These are phyloP conservation scores for Acronicta psi DNA, from an alignment of 2,888 invertebrate genomes.

Conservation along the genomic window DNA sequence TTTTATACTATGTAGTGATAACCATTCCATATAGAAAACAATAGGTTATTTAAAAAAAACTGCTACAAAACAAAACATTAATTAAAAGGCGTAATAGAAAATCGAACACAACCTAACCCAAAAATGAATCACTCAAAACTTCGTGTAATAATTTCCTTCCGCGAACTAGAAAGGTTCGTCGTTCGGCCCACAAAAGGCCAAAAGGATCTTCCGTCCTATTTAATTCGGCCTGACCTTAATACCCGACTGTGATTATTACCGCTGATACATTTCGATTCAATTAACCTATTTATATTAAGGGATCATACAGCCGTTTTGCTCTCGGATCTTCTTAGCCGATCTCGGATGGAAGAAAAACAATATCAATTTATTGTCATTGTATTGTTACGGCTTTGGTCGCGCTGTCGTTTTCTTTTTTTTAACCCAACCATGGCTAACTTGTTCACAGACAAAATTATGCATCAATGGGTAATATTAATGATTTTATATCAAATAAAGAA, in stretches of 20 bases:
- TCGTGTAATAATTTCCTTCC: conserved; percentile 52
- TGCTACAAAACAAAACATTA: conserved; percentile 1
- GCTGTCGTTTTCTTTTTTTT: not conserved
- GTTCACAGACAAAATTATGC: no score
- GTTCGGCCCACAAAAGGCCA: conserved; percentile 34
- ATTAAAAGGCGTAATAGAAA: conserved; percentile 20
- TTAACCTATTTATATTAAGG: conserved; percentile 56
- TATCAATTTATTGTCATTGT: conserved; percentile 9
- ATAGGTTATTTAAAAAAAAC: not conserved
- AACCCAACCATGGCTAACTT: no score
- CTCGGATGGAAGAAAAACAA: conserved; percentile 14
- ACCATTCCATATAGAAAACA: not conserved
- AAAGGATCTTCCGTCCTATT: conserved; percentile 67
- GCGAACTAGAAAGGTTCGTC: conserved; percentile 20
- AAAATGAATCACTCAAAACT: conserved; percentile 45
- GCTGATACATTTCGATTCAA: conserved; percentile 60
- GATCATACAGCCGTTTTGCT: conserved; percentile 24
- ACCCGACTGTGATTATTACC: conserved; percentile 52
- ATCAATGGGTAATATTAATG: no score
- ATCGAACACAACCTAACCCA: conserved; percentile 26
- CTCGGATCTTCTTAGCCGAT: conserved; percentile 26
- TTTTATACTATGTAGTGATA: no score
- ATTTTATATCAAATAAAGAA: no score
- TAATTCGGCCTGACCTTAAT: conserved; percentile 58
- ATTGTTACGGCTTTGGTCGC: not conserved